phyloP scores from a whole-genome alignment of 2,113 vertebrate species.

The Gymnobelideus leadbeateri region DNA sequence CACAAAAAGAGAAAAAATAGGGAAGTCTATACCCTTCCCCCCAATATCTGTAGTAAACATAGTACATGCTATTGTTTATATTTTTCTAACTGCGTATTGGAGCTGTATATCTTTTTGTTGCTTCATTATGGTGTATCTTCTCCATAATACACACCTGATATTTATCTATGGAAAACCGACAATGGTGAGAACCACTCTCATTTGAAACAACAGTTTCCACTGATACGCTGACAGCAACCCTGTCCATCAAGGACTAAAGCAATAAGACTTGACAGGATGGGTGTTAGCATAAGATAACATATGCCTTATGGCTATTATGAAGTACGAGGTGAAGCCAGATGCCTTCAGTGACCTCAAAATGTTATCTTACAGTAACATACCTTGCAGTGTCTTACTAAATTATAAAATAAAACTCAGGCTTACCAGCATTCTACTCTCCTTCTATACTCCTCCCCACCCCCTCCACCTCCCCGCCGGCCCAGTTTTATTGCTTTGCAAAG shows the following conservation, averaged over 20 bases:
- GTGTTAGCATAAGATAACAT: slow-evolving; percentile 76
- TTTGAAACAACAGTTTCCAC: slow-evolving; percentile 30
- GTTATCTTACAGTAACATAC: slow-evolving; percentile 78
- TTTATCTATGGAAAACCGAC: slow-evolving; percentile 45
- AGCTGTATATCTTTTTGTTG: neutral
- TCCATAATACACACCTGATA: rapidly evolving
- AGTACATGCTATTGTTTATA: neutral
- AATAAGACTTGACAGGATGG: neutral
- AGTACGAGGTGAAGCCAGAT: slow-evolving; percentile 55
- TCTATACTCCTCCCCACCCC: neutral
- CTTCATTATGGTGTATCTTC: neutral
- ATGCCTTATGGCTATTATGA: slow-evolving; percentile 56
- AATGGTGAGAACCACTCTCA: slow-evolving; percentile 13
- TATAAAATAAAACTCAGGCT: slow-evolving; percentile 66
- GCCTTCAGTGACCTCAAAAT: slow-evolving; percentile 66
- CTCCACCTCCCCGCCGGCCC: neutral
- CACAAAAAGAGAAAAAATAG: neutral
- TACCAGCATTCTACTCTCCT: slow-evolving; percentile 36
- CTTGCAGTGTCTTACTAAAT: slow-evolving; percentile 46
- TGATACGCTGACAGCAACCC: slow-evolving; percentile 45
- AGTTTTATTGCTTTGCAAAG: slow-evolving; percentile 77
- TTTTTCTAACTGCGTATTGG: neutral
- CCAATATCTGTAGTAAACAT: neutral
- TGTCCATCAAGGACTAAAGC: slow-evolving; percentile 56
- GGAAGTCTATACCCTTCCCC: neutral